Evolutionary conservation across 2,888 invertebrate species (phyloP).

Genomic region (Tortricodes alternella): DNA sequence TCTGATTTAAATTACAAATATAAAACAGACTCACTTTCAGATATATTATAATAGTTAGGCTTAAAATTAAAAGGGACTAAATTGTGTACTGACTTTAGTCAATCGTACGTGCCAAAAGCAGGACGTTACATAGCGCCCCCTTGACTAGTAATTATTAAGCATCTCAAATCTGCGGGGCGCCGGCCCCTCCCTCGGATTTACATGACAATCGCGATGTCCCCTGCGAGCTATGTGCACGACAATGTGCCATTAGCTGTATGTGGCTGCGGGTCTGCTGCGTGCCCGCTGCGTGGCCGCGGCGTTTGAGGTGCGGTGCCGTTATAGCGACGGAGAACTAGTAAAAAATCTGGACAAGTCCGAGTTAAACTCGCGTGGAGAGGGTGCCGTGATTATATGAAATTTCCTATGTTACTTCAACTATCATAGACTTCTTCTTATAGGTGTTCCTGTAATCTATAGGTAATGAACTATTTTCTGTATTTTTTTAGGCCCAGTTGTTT

Average conservation of each 20-base stretch:
- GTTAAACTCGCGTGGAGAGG: too few relatives aligned
- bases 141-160: constrained; percentile 37
- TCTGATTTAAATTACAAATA: too few relatives aligned
- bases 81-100: not conserved
- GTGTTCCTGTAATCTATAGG: too few relatives aligned
- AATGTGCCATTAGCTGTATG: constrained; percentile 17
- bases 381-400: too few relatives aligned
- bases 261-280: constrained; percentile 7
- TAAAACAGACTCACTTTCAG: too few relatives aligned
- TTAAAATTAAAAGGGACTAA: not conserved
- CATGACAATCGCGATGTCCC: constrained; percentile 47
- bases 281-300: not conserved
- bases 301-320: not conserved
- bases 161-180: constrained; percentile 37
- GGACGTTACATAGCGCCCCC: constrained; percentile 31
- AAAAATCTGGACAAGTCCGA: too few relatives aligned
- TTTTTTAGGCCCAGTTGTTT: too few relatives aligned
- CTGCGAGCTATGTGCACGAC: constrained; percentile 33
- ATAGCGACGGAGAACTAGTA: not conserved
- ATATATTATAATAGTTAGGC: too few relatives aligned
- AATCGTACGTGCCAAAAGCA: constrained; percentile 21
- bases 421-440: too few relatives aligned
- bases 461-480: too few relatives aligned
- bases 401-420: too few relatives aligned
- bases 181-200: constrained; percentile 43